phyloP scores from a whole-genome alignment of 2,113 vertebrate genomes.

The Solenodon paradoxus region DNA sequence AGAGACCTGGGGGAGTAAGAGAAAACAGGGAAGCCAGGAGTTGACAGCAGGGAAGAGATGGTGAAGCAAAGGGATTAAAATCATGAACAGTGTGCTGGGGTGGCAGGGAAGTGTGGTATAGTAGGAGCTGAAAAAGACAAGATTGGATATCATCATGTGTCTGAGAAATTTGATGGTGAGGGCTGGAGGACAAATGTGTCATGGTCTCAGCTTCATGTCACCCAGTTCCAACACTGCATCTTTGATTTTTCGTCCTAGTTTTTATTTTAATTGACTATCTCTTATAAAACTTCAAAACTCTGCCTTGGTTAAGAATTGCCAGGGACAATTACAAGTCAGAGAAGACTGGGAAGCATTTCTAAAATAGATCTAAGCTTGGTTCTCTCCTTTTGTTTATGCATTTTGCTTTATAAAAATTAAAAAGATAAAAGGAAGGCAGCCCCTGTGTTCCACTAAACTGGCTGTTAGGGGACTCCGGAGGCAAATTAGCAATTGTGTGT shows the following conservation, averaged over 20 bases:
- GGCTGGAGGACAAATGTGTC: background rate
- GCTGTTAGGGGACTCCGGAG: constrained; percentile 75
- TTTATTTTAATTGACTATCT: background rate
- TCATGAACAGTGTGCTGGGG: background rate
- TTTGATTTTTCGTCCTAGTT: background rate
- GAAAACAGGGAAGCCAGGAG: background rate
- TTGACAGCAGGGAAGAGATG: background rate
- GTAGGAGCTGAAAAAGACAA: background rate
- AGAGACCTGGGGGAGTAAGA: background rate
- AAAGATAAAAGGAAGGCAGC: constrained; percentile 61
- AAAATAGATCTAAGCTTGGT: constrained; percentile 19
- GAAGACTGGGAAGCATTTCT: background rate
- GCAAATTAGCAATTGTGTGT: constrained; percentile 76
- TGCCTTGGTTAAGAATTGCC: background rate
- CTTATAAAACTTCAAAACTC: background rate
- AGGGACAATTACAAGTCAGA: background rate
- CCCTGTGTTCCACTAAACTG: constrained; percentile 74
- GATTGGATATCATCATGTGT: background rate
- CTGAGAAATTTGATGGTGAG: too few species aligned
- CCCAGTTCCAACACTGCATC: background rate
- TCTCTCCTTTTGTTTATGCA: constrained; percentile 65
- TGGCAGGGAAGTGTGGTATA: background rate
- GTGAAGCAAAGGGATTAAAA: background rate
- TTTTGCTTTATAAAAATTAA: constrained; percentile 72
- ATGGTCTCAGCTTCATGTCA: background rate